Evolutionary conservation across 1,140 invertebrate genomes (phyloP).

Genomic region (Nomia melanderi): DNA sequence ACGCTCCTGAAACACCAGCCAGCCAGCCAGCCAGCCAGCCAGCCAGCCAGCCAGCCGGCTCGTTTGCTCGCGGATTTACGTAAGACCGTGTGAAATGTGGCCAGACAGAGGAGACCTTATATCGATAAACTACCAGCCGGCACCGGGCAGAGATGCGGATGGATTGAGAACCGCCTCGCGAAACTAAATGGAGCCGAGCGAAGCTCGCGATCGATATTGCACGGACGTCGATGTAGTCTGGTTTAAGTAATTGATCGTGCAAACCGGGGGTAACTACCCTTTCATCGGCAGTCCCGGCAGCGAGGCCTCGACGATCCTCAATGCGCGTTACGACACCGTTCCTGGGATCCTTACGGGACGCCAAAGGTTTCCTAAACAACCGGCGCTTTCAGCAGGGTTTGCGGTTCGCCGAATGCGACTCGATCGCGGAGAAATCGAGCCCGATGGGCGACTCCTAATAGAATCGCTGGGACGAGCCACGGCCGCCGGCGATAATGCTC

Average conservation of each 20-base stretch:
- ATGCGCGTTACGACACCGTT: too few relatives aligned
- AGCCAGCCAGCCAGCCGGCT: too few relatives aligned
- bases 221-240: slow-evolving; percentile 10
- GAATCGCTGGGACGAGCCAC: neutral
- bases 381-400: too few relatives aligned
- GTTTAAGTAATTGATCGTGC: slow-evolving; percentile 32
- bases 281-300: neutral
- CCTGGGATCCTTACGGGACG: too few relatives aligned
- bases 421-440: neutral
- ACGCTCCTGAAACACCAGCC: too few relatives aligned
- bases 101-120: neutral
- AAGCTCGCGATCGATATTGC: neutral
- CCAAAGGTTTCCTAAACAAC: too few relatives aligned
- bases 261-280: slow-evolving; percentile 4
- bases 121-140: neutral
- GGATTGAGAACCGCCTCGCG: neutral
- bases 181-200: neutral
- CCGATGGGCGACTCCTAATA: neutral
- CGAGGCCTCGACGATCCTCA: neutral
- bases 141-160: neutral
- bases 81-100: neutral
- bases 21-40: too few relatives aligned
- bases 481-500: neutral
- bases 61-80: neutral
- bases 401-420: neutral